phyloP scores from a whole-genome alignment of 1,140 invertebrate genomes.

The Ips nitidus region DNA sequence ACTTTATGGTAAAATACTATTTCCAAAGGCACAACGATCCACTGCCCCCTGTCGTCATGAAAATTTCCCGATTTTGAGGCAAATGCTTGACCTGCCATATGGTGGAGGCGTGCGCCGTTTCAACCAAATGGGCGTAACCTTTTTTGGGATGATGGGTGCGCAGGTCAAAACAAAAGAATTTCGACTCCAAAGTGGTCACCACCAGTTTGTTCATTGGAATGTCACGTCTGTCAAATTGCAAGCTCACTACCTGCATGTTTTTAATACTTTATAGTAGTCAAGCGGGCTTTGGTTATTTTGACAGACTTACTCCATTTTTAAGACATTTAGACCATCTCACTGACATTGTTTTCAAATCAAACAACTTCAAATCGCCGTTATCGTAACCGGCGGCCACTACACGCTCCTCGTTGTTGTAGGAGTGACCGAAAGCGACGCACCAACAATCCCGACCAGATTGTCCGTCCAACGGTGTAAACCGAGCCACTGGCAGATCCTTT shows the following conservation, averaged over 20 bases:
- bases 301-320: constrained; percentile 79
- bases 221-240: constrained; percentile 93
- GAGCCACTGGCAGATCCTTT: constrained; percentile 83
- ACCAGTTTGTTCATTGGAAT: constrained; percentile 95
- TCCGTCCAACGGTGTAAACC: constrained; percentile 70
- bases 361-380: constrained; percentile 95
- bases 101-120: constrained; percentile 74
- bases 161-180: constrained; percentile 87
- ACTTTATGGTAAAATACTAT: constrained; percentile 64
- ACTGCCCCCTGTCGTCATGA: constrained; percentile 85
- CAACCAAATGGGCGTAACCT: constrained; percentile 78
- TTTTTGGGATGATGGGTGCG: constrained; percentile 84
- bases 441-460: constrained; percentile 78
- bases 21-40: constrained; percentile 90
- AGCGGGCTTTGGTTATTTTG: not conserved
- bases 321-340: constrained; percentile 89
- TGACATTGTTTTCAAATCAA: constrained; percentile 84
- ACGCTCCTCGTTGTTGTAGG: constrained; percentile 82
- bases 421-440: constrained; percentile 85
- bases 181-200: constrained; percentile 90
- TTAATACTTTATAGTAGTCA: no score
- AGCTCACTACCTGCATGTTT: constrained; percentile 69
- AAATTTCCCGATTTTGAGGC: constrained; percentile 94
- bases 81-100: constrained; percentile 86
- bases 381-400: constrained; percentile 90